phyloP scores from a whole-genome alignment of 1,140 invertebrate genomes.

The Maniola jurtina region DNA sequence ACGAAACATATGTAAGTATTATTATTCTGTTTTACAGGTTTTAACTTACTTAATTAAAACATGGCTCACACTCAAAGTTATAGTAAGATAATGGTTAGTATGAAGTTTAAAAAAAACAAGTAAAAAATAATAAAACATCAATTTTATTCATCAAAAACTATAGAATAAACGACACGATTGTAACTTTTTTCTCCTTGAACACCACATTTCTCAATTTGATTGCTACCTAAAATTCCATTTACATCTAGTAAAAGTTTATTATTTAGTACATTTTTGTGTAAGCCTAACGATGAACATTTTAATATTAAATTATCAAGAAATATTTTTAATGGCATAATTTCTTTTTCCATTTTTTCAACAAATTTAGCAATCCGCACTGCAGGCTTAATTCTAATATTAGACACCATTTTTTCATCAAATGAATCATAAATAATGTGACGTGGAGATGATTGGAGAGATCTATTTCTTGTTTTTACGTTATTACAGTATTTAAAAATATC shows the following conservation, averaged over 20 bases:
- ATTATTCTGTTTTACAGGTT: no score
- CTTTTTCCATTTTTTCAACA: conserved; percentile 48
- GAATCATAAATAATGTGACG: neutral
- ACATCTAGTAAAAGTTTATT: neutral
- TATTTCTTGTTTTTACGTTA: conserved; percentile 1
- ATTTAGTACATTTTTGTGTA: conserved; percentile 22
- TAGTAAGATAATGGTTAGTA: neutral
- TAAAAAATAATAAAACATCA: conserved; percentile 14
- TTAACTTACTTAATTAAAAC: no score
- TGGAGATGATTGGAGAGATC: neutral
- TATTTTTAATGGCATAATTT: conserved; percentile 54
- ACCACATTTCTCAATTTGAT: conserved; percentile 11
- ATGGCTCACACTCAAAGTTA: no score
- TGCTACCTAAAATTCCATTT: conserved; percentile 11
- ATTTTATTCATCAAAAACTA: conserved; percentile 55
- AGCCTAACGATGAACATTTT: conserved; percentile 47
- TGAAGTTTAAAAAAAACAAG: neutral
- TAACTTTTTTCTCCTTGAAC: conserved; percentile 35
- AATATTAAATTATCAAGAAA: conserved; percentile 50
- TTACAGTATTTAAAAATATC: neutral
- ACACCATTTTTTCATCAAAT: neutral
- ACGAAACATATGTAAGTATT: no score
- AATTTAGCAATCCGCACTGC: conserved; percentile 47
- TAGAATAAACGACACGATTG: conserved; percentile 63
- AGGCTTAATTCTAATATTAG: conserved; percentile 20